Conservation (phyloP, 2,113 vertebrate species). For the Egretta garzetta region DNA sequence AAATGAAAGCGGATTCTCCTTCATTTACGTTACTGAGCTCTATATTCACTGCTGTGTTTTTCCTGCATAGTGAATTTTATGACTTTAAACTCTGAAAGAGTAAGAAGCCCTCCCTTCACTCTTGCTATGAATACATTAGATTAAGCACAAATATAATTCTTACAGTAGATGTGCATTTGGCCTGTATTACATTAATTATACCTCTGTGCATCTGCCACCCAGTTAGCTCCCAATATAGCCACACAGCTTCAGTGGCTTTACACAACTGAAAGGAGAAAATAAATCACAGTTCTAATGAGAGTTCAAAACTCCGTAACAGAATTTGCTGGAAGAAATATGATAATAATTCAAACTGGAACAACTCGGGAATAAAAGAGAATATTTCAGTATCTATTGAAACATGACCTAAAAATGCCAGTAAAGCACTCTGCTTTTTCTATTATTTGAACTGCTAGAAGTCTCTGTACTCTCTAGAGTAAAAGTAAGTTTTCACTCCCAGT, state of each 20-base stretch:
- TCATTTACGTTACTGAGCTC: neutral
- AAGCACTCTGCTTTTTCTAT: slow-evolving; percentile 16
- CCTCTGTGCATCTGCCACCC: slow-evolving; percentile 2
- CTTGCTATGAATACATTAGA: neutral
- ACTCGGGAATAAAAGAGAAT: slow-evolving; percentile 32
- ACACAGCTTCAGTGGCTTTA: neutral
- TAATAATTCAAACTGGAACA: slow-evolving; percentile 45
- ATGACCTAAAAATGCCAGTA: slow-evolving; percentile 58
- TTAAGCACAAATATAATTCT: slow-evolving; percentile 9
- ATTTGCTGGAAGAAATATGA: slow-evolving; percentile 41
- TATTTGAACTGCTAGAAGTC: slow-evolving; percentile 26
- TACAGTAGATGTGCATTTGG: neutral
- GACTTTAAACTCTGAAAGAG: neutral
- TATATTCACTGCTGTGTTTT: neutral
- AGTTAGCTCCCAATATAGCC: slow-evolving; percentile 25
- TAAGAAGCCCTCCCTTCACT: neutral
- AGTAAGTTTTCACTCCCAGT: slow-evolving; percentile 7
- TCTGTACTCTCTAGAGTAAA: slow-evolving; percentile 17
- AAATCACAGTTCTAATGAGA: slow-evolving; percentile 25
- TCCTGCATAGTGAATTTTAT: neutral
- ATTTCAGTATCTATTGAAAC: slow-evolving; percentile 47
- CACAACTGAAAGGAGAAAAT: slow-evolving; percentile 13
- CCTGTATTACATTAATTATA: slow-evolving; percentile 28
- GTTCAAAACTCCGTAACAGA: neutral
- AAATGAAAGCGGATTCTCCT: neutral